Base-by-base conservation (phyloP, 2,113 vertebrate genomes). In the Callopanchax toddi region DNA sequence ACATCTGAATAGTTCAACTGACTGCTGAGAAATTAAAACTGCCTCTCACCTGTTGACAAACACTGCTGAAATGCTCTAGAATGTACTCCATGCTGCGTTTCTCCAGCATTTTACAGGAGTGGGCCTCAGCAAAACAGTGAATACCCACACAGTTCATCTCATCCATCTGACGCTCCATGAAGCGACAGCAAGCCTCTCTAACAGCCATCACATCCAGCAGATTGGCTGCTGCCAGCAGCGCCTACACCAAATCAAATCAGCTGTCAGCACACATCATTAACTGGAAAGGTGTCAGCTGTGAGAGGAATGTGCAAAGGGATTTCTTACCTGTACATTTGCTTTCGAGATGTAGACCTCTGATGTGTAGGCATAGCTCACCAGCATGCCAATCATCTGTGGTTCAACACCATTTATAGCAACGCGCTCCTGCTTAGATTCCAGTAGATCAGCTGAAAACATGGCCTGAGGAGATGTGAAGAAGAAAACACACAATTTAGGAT, bases 101-200 rank as follows among this genome's bases (percentile, higher is more conserved):
- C 82, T 93, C 91, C 84, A 94, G 84, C 76, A 84, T 72, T 40
- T 79, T 85, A 53, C 93, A 94, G 5, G 92, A 92, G 65, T 94
- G 92, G 4, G 92, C 92, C 68, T 93, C 92, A 0, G 93, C 92
- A 6, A 93, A 93, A 73, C 93, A 94, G 82, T 94, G 93, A 43
- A 94, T 93, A 29, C 92, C 93, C 70, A 94, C 91, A 8, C 92
- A 93, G 85, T 94, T 94, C 37, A 88, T 91, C 76, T 92, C 93
- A 1, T 94, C 93, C 92, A 94, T 92, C 79, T 93, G 93, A 13
- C 85, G 85, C 89, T 93, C 91, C 92, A 93, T 92, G 39, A 93
- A 93, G 12, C 80, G 68, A 75, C 91, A 93, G 22, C 93, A 93
- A 56, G 93, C 93, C 64, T 93, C 91, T 3, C 92, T 82, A 11